phyloP scores from a whole-genome alignment of 2,888 invertebrate genomes.

The Dexiosoma caninum region DNA sequence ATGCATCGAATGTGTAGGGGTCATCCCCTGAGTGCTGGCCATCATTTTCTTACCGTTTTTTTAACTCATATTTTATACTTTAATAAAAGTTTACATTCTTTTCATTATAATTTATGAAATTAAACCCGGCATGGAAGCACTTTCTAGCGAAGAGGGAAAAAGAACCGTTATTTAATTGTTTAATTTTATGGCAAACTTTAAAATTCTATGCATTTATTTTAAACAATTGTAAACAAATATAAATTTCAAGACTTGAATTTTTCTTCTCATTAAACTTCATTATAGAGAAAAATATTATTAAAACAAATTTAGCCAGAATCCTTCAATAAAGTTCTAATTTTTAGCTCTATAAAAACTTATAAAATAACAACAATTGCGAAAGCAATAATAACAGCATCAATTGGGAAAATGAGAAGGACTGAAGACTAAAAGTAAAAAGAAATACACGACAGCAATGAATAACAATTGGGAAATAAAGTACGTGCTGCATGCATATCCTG shows the following conservation, averaged over 20 bases:
- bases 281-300: conserved; percentile 52
- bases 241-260: not conserved
- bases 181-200: not conserved
- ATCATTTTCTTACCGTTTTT: too few species aligned
- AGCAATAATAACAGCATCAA: conserved; percentile 20
- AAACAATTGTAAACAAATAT: too few species aligned
- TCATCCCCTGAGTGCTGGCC: too few species aligned
- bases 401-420: not conserved
- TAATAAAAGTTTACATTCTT: too few species aligned
- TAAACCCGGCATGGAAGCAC: too few species aligned
- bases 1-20: too few species aligned
- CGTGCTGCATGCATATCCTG: conserved; percentile 64
- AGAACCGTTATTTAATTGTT: too few species aligned
- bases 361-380: conserved; percentile 19
- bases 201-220: too few species aligned
- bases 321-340: conserved; percentile 46
- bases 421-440: not conserved
- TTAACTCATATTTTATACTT: too few species aligned
- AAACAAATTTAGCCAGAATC: conserved; percentile 47
- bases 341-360: conserved; percentile 44
- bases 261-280: conserved; percentile 43
- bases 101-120: too few species aligned
- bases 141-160: not conserved
- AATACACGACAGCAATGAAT: conserved; percentile 38
- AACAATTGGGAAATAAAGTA: conserved; percentile 63